Evolutionary conservation across 1,140 invertebrate genomes (phyloP).

Genomic region (Orussus abietinus): DNA sequence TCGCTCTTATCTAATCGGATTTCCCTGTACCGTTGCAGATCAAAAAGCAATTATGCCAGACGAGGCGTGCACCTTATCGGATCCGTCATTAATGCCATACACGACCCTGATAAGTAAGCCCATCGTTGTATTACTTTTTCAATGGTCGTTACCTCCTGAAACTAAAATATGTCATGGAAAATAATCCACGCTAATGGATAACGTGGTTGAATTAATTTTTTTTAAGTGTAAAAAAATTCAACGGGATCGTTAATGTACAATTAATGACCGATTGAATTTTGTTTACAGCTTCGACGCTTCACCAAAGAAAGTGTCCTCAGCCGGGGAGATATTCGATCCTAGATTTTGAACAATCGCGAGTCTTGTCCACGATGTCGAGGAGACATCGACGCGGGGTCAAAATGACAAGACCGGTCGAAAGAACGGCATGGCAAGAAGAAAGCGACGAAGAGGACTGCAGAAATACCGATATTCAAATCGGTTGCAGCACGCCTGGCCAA

Average conservation of each 20-base stretch:
- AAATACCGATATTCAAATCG: conserved; percentile 41
- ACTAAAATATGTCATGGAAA: not conserved
- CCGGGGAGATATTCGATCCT: conserved; percentile 47
- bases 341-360: conserved; percentile 20
- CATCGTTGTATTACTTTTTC: conserved; percentile 7
- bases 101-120: conserved; percentile 80
- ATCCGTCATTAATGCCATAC: conserved; percentile 66
- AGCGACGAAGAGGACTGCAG: conserved; percentile 37
- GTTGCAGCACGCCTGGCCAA: conserved; percentile 41
- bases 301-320: conserved; percentile 51
- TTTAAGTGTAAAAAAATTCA: not conserved
- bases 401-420: conserved; percentile 21
- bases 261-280: too few relatives aligned
- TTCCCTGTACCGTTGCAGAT: too few relatives aligned
- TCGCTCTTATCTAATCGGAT: too few relatives aligned
- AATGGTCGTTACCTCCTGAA: conserved; percentile 1
- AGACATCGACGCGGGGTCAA: conserved; percentile 22
- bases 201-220: not conserved
- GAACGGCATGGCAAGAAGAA: conserved; percentile 32
- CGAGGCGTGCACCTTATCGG: conserved; percentile 56
- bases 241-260: too few relatives aligned
- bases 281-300: conserved; percentile 44
- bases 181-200: not conserved
- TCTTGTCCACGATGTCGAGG: conserved; percentile 16
- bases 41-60: conserved; percentile 55